Evolutionary conservation across 2,888 invertebrate genomes (phyloP), one percentile per base, ranked within the genome.

Genomic region (Diabrotica balteata): DNA sequence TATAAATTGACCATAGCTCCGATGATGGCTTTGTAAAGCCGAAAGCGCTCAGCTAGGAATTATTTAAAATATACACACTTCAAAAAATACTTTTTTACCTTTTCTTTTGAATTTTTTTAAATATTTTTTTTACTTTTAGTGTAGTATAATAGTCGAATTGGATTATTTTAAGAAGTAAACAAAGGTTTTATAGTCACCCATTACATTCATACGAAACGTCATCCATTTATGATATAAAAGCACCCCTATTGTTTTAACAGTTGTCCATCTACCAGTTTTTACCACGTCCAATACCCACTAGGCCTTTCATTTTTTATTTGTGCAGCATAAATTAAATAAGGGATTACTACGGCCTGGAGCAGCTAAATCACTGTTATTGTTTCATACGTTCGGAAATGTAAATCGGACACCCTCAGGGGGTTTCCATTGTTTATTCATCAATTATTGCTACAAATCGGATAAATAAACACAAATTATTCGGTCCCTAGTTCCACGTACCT

Each of bases 321-420:
- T 59, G 55, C 63, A 73, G 74, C 69, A 74, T 73, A 74, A 77
- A 77, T 75, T 77, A 77, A 79, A 79, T 77, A 77, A 77, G 69
- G 72, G 73, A 72, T 76, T 74, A 74, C 70, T 72, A 59, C 59
- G 50, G 75, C 78, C 76, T 72, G 67, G 68, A 76, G 79, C 78
- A 72, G 57, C 70, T 73, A 72, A 78, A 78, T 79, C 78, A 78
- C 76, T 76, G 77, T 77, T 79, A 78, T 78, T 77, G 78, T 78
- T 78, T 75, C 76, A 76, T 75, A 72, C 76, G 72, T 70, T 73
- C 63, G 69, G 32, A 69, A 74, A 77, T 77, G 78, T 76, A 77
- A 78, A 78, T 78, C 68, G 67, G 69, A 66, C 63, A 60, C 63
- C 76, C 73, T 55, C 44, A 62, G 71, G 77, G 76, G 60, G 69